These are phyloP conservation scores for Dolomedes plantarius DNA, from an alignment of 2,888 invertebrate species.

Conservation along the genomic window DNA sequence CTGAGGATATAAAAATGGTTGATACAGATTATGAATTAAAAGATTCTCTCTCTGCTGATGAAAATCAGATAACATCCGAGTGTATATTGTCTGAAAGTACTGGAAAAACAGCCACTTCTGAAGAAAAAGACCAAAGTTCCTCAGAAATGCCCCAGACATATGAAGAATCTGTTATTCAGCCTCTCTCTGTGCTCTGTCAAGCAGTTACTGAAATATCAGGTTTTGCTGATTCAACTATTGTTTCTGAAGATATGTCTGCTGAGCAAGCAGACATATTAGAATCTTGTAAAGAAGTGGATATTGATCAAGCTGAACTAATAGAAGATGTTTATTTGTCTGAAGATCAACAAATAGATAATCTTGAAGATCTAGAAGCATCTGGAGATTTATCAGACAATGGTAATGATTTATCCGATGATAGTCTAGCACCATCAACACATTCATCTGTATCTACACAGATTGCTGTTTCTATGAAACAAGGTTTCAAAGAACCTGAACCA, in stretches of 20 bases:
- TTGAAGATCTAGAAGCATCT: conserved; percentile 4
- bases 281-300: no score
- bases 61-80: no score
- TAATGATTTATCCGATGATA: conserved; percentile 36
- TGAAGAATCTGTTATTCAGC: background rate
- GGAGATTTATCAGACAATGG: conserved; percentile 12
- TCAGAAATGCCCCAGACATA: background rate
- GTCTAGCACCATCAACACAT: conserved; percentile 31
- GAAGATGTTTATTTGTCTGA: background rate
- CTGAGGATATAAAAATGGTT: no score
- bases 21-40: no score
- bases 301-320: background rate
- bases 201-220: background rate
- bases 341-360: background rate
- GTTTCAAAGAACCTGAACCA: conserved; percentile 23
- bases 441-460: conserved; percentile 54
- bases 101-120: background rate
- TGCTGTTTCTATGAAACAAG: conserved; percentile 28
- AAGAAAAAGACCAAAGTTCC: background rate
- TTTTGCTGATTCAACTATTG: background rate
- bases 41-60: no score
- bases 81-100: background rate
- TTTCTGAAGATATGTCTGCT: no score
- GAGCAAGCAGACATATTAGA: no score
- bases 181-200: conserved; percentile 39